These are phyloP conservation scores for Chrysolina americana DNA, from an alignment of 2,888 invertebrate species.

Conservation along the genomic window DNA sequence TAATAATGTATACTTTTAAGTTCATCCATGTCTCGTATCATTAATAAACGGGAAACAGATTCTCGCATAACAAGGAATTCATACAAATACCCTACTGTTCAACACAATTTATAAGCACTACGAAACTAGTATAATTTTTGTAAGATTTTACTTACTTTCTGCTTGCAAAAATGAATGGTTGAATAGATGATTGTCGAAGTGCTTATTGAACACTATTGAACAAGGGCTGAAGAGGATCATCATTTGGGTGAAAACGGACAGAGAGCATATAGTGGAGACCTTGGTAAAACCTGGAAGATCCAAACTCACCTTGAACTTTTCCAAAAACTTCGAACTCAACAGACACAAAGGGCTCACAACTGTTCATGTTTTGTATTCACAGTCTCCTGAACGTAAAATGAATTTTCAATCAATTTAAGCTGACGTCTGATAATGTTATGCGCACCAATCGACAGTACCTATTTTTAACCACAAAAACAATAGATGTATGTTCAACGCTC, in stretches of 20 bases:
- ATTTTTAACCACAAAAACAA: conserved; percentile 47
- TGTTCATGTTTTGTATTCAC: conserved; percentile 41
- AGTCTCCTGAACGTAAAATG: conserved; percentile 5
- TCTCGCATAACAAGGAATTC: no score
- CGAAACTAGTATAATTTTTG: no score
- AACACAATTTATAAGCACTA: no score
- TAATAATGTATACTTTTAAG: no score
- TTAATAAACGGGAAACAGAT: no score
- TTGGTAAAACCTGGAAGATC: not conserved
- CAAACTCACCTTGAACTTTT: conserved; percentile 86
- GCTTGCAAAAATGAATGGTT: no score
- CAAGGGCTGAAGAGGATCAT: not conserved
- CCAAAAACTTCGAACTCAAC: conserved; percentile 94
- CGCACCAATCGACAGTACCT: conserved; percentile 24
- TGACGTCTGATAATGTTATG: conserved; percentile 36
- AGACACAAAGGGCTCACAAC: conserved; percentile 77
- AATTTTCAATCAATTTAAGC: conserved; percentile 40
- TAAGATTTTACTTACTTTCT: no score
- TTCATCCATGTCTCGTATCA: no score
- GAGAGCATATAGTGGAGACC: not conserved
- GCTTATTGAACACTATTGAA: not conserved
- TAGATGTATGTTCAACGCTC: conserved; percentile 21
- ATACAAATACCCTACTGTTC: no score
- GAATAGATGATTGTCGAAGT: not conserved
- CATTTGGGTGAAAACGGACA: not conserved